Evolutionary conservation across 2,113 vertebrate genomes (phyloP).

Genomic region (Ctenodactylus gundi): DNA sequence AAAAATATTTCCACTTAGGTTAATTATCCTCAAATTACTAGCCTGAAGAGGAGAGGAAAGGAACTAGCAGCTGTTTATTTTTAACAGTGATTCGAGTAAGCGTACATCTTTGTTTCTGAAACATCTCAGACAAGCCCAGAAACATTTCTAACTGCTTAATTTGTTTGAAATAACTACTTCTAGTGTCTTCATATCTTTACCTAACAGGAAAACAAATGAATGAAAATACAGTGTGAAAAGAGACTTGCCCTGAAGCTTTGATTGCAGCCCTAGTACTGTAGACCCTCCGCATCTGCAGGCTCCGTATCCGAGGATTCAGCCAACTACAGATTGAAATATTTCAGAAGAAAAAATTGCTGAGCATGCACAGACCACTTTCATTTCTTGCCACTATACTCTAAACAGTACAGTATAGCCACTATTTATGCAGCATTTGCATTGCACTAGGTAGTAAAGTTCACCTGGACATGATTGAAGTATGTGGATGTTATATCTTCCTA

Average conservation of each 20-base stretch:
- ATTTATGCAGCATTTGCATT: not conserved
- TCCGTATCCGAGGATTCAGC: not conserved
- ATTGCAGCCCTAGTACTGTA: not conserved
- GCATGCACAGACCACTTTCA: not conserved
- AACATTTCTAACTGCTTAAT: constrained; percentile 47
- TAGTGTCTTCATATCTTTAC: constrained; percentile 19
- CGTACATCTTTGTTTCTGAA: constrained; percentile 57
- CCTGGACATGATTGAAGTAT: not conserved
- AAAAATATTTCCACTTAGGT: constrained; percentile 28
- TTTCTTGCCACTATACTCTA: not conserved
- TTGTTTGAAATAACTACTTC: constrained; percentile 4
- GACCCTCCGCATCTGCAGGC: too few species aligned
- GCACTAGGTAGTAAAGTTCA: not conserved
- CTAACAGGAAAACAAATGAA: constrained; percentile 47
- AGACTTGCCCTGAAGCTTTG: not conserved
- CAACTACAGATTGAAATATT: not conserved
- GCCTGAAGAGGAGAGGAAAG: constrained; percentile 70
- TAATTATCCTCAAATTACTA: constrained; percentile 11
- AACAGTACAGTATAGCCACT: not conserved
- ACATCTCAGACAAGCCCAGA: constrained; percentile 48
- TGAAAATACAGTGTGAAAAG: constrained; percentile 23
- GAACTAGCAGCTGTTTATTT: constrained; percentile 74
- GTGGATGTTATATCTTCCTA: not conserved
- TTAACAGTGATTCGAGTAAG: constrained; percentile 78
- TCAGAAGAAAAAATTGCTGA: not conserved